Conservation (phyloP, 2,888 invertebrate species). For the Myopa testacea region DNA sequence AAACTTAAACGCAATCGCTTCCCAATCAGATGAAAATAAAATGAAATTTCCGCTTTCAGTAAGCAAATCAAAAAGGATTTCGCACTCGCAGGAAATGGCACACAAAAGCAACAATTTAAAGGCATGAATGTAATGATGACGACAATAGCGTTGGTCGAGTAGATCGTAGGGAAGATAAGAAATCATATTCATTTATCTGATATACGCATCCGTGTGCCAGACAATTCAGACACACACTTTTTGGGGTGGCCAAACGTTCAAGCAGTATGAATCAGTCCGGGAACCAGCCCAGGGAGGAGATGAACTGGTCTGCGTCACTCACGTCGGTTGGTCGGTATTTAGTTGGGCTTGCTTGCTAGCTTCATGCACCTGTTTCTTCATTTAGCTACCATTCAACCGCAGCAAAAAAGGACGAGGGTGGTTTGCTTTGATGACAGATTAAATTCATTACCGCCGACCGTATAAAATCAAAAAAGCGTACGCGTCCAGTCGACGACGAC, state of each 20-base stretch:
- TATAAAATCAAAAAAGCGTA: conserved; percentile 35
- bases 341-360: not conserved
- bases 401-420: not conserved
- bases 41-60: conserved; percentile 57
- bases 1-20: conserved; percentile 29
- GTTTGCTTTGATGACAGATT: conserved; percentile 63
- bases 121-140: conserved; percentile 5
- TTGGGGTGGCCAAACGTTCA: no score
- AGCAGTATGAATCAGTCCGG: no score
- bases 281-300: no score
- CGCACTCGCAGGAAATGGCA: conserved; percentile 32
- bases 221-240: not conserved
- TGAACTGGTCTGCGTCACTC: not conserved
- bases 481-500: conserved; percentile 42
- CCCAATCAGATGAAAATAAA: conserved; percentile 57
- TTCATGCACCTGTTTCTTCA: conserved; percentile 28
- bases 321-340: not conserved
- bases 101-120: conserved; percentile 58
- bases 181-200: conserved; percentile 53
- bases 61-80: conserved; percentile 22
- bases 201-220: conserved; percentile 23
- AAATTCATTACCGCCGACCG: conserved; percentile 59
- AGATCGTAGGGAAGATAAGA: conserved; percentile 43
- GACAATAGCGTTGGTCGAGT: no score
- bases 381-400: conserved; percentile 25